A percentile compares a stretch with the other conserved stretches of the same genome.
Conservation (phyloP, 2,888 invertebrate species). For the Ischnura elegans region DNA sequence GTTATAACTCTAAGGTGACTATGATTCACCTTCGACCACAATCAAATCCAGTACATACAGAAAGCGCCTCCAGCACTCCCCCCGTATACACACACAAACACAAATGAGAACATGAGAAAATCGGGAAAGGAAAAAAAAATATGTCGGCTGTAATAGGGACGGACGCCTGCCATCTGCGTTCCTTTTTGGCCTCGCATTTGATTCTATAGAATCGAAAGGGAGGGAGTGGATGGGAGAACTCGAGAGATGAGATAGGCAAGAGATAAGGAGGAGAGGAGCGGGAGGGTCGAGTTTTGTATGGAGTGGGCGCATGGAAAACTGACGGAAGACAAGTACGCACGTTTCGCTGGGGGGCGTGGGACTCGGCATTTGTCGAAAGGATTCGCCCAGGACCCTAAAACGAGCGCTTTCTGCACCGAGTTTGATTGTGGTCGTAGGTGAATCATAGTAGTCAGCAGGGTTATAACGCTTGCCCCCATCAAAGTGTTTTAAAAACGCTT, state of each 20-base stretch:
- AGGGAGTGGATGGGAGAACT: neutral
- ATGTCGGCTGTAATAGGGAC: constrained; percentile 37
- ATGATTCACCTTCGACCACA: too few relatives aligned
- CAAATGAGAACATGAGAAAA: constrained; percentile 30
- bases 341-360: constrained; percentile 49
- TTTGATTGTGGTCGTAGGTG: too few relatives aligned
- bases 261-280: neutral
- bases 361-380: constrained; percentile 56
- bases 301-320: constrained; percentile 24
- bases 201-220: constrained; percentile 53
- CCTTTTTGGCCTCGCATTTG: constrained; percentile 30
- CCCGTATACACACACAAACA: neutral
- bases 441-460: too few relatives aligned
- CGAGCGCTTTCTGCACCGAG: too few relatives aligned
- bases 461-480: too few relatives aligned
- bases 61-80: neutral
- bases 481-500: too few relatives aligned
- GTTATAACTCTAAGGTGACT: too few relatives aligned
- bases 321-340: constrained; percentile 39
- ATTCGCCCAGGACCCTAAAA: neutral
- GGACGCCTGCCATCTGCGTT: constrained; percentile 65
- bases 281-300: neutral
- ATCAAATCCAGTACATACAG: neutral
- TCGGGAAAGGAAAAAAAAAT: too few relatives aligned
- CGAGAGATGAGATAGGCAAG: constrained; percentile 26